Percentiles rank a stretch among this genome's conserved stretches.
Evolutionary conservation across 2,888 invertebrate genomes (phyloP).

Genomic region (Amphipoea lucens): DNA sequence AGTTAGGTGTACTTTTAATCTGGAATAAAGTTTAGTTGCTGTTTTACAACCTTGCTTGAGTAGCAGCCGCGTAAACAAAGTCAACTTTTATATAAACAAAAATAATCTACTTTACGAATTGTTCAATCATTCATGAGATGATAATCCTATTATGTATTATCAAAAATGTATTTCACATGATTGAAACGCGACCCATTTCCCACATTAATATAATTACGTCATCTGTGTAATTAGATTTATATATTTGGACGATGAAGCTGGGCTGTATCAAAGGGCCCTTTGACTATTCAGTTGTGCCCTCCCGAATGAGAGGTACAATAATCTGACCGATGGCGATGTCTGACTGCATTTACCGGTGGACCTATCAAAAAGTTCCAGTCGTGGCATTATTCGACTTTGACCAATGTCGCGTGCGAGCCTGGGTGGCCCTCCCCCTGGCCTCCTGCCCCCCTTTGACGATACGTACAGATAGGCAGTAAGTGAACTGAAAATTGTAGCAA

Average conservation of each 20-base stretch:
- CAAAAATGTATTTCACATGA: constrained; percentile 58
- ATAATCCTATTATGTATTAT: constrained; percentile 57
- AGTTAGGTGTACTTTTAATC: constrained; percentile 42
- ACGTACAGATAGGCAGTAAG: constrained; percentile 63
- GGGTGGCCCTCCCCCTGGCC: constrained; percentile 46
- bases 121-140: constrained; percentile 45
- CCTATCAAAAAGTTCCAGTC: constrained; percentile 82
- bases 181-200: constrained; percentile 57
- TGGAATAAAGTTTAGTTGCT: background rate
- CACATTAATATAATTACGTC: constrained; percentile 69
- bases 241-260: constrained; percentile 62
- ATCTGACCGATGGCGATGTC: constrained; percentile 73
- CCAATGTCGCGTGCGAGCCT: constrained; percentile 77
- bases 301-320: constrained; percentile 74
- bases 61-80: constrained; percentile 11
- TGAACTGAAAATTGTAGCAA: constrained; percentile 61
- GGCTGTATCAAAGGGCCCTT: constrained; percentile 79
- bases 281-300: constrained; percentile 80
- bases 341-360: constrained; percentile 69
- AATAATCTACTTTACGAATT: constrained; percentile 24
- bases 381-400: constrained; percentile 77
- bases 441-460: constrained; percentile 37
- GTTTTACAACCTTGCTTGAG: background rate
- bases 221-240: constrained; percentile 69
- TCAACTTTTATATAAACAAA: constrained; percentile 12